Base-by-base conservation (phyloP, 1,140 invertebrate species). In the Procambarus clarkii region DNA sequence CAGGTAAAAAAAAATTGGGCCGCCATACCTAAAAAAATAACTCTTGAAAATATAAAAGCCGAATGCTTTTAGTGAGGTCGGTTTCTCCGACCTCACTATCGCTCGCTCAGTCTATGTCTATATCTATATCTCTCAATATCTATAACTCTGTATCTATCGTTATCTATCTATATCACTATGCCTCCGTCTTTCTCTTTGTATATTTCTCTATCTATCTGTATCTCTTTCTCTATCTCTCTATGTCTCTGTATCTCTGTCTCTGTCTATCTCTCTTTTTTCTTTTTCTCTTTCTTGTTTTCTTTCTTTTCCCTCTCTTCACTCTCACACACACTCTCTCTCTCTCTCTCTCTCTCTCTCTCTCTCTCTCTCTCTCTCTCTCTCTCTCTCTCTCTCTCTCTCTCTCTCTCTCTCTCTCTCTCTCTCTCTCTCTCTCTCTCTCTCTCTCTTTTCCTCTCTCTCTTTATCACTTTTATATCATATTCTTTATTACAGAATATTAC, bases 351-450 rank as follows among this genome's bases (percentile, higher is more conserved):
- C 15, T 15, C 3, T 34, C 69, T 71, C 2, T 34, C 3, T 34
- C 69, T 34, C n/a, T 54, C 18, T 13, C 8, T 18, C 24, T 48
- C 34, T 48, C 45, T 79, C 77, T 48, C 45, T 79, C 48, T 79
- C 48, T 50, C 77, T 79, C 77, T 50, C 48, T 50, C 77, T 79
- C 77, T 50, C 48, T 50, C 77, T 79, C 77, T n/a, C n/a, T 50
- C 77, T 79, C 77, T 50, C 48, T 50, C 77, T 79, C 77, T n/a
- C 48, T 50, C 77, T 79, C 77, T 50, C 48, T 50, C 77, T 50
- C 48, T 79, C 48, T 79, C 77, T 79, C 77, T 79, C 77, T 50
- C 48, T 50, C 77, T 79, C 48, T 50, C 48, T 24, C 77, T 79
- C 77, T 34, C 48, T n/a, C 77, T 15, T n/a, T 50, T 21, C 45